Evolutionary conservation across 23 tunicate genomes (phyloP), one percentile per base, ranked within the genome.

Genomic region (Botrylloides violaceus): DNA sequence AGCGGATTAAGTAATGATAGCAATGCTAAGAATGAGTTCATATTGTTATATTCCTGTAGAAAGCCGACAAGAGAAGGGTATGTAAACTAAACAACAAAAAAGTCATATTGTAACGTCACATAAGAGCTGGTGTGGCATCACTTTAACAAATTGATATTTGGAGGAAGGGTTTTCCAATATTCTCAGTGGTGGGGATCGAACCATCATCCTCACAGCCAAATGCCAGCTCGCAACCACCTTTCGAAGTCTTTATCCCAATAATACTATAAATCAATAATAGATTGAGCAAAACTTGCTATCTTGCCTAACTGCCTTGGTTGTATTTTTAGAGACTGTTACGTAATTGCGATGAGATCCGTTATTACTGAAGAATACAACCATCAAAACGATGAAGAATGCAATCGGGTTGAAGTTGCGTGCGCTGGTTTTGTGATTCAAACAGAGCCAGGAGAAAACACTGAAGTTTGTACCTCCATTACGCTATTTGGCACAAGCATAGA

Each of bases 331-430:
- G 94, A 86, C 7, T 80, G 81, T 61, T 86, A 86, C 66, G 59
- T 58, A 32, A 77, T 86, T 2, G 94, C 94, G 6, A 79, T 86
- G 59, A 71, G 85, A 9, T 86, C 94, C 23, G 94, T 86, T 38
- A 66, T 64, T 58, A 29, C 61, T 25, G 74, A 72, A 20, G 74
- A 37, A 22, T 19, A 37, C 33, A 22, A 36, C 23, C 22, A 65
- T 32, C 76, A 80, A n/a, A 58, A 48, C 4, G 66, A 20, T 12
- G 64, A 36, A 22, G 62, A 37, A 7, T 75, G 37, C 35, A 26
- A 61, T 29, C 76, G 81, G 22, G 39, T 77, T 12, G 84, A 79
- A 49, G 81, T 86, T 32, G 85, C 85, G 20, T 86, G 85, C 59
- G 84, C 94, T 30, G 94, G 94, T 3, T 80, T 86, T 49, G 63